Percentiles rank a stretch among this genome's conserved stretches.
phyloP scores from a whole-genome alignment of 2,113 vertebrate species.

The Gadus macrocephalus region DNA sequence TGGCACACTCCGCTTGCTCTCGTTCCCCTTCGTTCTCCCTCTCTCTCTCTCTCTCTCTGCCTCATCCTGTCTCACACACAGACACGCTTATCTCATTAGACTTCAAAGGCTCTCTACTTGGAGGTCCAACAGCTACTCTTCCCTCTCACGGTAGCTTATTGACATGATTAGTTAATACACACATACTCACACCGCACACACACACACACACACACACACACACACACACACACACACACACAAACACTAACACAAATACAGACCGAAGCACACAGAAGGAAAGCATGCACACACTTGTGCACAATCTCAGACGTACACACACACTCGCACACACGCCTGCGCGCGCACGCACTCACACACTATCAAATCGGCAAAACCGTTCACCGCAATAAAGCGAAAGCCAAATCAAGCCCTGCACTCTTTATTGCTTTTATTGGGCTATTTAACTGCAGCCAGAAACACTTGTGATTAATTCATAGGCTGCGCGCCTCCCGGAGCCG shows the following conservation, averaged over 20 bases:
- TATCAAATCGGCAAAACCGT: conserved; percentile 37
- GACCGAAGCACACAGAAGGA: background rate
- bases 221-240: background rate
- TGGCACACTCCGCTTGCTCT: background rate
- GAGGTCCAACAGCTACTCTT: conserved; percentile 44
- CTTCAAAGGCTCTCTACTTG: conserved; percentile 54
- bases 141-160: background rate
- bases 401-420: conserved; percentile 23
- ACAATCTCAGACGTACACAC: background rate
- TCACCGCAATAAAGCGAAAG: conserved; percentile 13
- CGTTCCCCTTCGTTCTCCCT: too few relatives aligned
- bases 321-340: background rate
- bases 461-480: conserved; percentile 48
- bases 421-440: conserved; percentile 32
- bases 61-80: conserved; percentile 28
- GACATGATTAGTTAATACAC: too few relatives aligned
- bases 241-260: background rate
- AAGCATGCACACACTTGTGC: background rate
- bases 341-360: conserved; percentile 11
- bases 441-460: conserved; percentile 39
- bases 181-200: too few relatives aligned
- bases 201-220: background rate
- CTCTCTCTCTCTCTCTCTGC: conserved; percentile 1
- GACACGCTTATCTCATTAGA: conserved; percentile 29
- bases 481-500: background rate